These are phyloP conservation scores for Netelia virgata DNA, from an alignment of 2,888 invertebrate species.

Conservation along the genomic window DNA sequence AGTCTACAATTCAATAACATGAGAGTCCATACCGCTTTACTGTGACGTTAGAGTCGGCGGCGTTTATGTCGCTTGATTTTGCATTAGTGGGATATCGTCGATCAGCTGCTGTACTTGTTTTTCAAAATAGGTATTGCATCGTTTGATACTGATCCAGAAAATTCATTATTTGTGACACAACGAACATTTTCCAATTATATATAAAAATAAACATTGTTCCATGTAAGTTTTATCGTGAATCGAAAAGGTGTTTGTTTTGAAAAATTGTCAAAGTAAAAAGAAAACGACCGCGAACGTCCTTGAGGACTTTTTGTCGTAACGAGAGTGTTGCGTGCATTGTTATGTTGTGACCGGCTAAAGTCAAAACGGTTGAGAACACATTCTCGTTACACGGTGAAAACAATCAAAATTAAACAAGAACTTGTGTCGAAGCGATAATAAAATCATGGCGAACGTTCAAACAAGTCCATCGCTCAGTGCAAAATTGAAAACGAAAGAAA, in stretches of 20 bases:
- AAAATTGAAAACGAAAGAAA: slow-evolving; percentile 77
- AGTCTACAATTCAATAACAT: background rate
- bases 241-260: background rate
- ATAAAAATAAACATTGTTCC: no score
- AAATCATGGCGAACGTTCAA: slow-evolving; percentile 72
- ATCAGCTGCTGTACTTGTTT: background rate
- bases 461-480: slow-evolving; percentile 71
- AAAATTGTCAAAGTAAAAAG: background rate
- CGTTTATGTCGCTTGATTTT: background rate
- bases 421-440: background rate
- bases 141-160: no score
- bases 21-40: no score
- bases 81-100: background rate
- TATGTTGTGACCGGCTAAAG: slow-evolving; percentile 22
- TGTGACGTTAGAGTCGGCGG: no score
- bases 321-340: background rate
- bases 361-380: slow-evolving; percentile 21
- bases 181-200: no score
- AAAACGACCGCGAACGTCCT: no score
- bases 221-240: background rate
- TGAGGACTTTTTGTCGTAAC: background rate
- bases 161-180: no score
- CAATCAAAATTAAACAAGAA: background rate
- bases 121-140: background rate
- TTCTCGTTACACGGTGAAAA: slow-evolving; percentile 7